Conservation (phyloP, 2,888 invertebrate genomes). For the Zaprionus bogoriensis region DNA sequence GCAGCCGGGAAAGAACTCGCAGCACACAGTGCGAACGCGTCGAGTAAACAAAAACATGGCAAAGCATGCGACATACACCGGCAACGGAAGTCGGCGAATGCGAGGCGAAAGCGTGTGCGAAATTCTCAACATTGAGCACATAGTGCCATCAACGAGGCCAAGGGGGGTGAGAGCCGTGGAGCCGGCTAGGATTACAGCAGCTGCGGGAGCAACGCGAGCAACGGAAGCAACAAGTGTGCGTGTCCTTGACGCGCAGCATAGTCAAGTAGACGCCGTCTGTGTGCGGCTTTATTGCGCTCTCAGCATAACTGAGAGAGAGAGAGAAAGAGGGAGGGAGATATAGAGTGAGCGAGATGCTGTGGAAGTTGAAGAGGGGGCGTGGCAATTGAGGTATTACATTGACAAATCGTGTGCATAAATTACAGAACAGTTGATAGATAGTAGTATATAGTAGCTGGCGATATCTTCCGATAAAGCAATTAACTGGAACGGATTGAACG, state of each 20-base stretch:
- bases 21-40: background rate
- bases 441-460: background rate
- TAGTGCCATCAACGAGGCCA: background rate
- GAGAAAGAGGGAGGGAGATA: too few species aligned
- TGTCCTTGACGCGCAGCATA: conserved; percentile 29
- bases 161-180: conserved; percentile 18
- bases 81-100: conserved; percentile 12
- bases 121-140: conserved; percentile 37
- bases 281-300: conserved; percentile 16
- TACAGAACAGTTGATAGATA: background rate
- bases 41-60: background rate
- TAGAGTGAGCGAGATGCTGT: background rate
- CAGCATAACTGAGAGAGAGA: conserved; percentile 32
- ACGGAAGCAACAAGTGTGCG: conserved; percentile 18
- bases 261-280: conserved; percentile 24
- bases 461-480: background rate
- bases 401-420: background rate
- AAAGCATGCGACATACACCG: background rate
- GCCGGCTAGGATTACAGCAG: conserved; percentile 8
- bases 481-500: background rate
- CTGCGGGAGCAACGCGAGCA: conserved; percentile 14
- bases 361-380: background rate
- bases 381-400: background rate
- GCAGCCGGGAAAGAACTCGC: conserved; percentile 27
- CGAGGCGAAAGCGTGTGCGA: conserved; percentile 29